Evolutionary conservation across 2,888 invertebrate genomes (phyloP).

Genomic region (Sinohyriopsis cumingii): DNA sequence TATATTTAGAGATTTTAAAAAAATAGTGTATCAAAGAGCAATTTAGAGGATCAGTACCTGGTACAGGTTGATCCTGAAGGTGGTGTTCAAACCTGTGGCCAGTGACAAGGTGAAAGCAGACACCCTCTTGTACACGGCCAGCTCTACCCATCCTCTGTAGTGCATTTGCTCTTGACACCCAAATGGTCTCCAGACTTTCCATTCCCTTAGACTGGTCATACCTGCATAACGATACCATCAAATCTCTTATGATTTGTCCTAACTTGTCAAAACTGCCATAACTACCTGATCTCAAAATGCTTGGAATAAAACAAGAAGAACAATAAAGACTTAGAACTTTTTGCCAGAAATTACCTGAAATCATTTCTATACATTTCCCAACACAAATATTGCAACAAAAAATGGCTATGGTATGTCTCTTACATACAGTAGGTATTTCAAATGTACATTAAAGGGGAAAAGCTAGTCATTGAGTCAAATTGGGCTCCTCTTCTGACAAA

Average conservation of each 20-base stretch:
- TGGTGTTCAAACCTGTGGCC: constrained; percentile 80
- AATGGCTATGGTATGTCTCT: too few species aligned
- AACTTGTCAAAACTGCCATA: not conserved
- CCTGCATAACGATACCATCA: constrained; percentile 32
- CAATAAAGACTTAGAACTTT: too few species aligned
- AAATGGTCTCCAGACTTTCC: constrained; percentile 83
- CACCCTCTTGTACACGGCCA: constrained; percentile 88
- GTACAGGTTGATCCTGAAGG: constrained; percentile 77
- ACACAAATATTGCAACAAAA: too few species aligned
- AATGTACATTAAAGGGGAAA: too few species aligned
- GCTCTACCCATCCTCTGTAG: constrained; percentile 89
- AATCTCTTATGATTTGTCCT: not conserved
- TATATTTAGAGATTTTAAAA: not conserved
- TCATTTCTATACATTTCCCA: too few species aligned
- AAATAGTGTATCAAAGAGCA: not conserved
- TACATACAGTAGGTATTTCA: too few species aligned
- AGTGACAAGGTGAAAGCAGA: constrained; percentile 88
- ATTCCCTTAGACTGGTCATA: constrained; percentile 77
- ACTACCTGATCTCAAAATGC: not conserved
- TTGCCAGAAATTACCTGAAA: too few species aligned
- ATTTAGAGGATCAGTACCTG: constrained; percentile 45
- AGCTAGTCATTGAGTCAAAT: too few species aligned
- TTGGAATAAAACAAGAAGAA: not conserved
- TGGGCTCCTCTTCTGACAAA: too few species aligned
- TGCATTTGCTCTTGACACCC: constrained; percentile 89